Conservation (phyloP, 2,888 invertebrate species). For the Altica lythri region DNA sequence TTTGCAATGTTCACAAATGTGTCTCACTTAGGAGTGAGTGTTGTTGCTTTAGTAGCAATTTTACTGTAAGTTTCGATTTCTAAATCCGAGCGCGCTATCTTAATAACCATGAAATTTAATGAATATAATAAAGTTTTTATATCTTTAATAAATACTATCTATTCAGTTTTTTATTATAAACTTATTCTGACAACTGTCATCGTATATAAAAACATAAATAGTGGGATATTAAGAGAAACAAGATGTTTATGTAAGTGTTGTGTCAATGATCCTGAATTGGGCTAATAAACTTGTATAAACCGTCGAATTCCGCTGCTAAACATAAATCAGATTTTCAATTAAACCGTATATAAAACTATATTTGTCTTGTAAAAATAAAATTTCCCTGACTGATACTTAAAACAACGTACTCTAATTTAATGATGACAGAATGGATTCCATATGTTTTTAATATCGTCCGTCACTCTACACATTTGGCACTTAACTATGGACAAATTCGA, state of each 20-base stretch:
- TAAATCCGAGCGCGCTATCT: too few species aligned
- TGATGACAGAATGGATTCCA: slow-evolving; percentile 39
- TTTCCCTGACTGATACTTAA: slow-evolving; percentile 23
- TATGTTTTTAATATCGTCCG: slow-evolving; percentile 36
- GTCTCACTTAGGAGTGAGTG: too few species aligned
- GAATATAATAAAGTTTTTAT: too few species aligned
- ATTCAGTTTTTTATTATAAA: too few species aligned
- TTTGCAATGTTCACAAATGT: too few species aligned
- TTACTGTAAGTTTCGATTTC: too few species aligned
- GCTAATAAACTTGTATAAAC: slow-evolving; percentile 22
- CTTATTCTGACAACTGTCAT: background rate
- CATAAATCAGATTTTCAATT: slow-evolving; percentile 44
- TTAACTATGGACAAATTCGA: slow-evolving; percentile 30
- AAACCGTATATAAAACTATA: slow-evolving; percentile 45
- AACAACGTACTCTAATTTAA: slow-evolving; percentile 26
- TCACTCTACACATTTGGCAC: slow-evolving; percentile 29
- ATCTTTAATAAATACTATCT: too few species aligned
- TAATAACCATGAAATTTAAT: too few species aligned
- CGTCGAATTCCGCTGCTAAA: slow-evolving; percentile 36
- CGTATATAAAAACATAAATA: slow-evolving; percentile 3
- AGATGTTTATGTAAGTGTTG: slow-evolving; percentile 15
- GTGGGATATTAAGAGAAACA: slow-evolving; percentile 1
- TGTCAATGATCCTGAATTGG: slow-evolving; percentile 22
- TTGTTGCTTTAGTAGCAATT: too few species aligned
- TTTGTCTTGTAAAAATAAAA: slow-evolving; percentile 43